phyloP scores from a whole-genome alignment of 2,888 invertebrate species.

The Galerucella pusilla region DNA sequence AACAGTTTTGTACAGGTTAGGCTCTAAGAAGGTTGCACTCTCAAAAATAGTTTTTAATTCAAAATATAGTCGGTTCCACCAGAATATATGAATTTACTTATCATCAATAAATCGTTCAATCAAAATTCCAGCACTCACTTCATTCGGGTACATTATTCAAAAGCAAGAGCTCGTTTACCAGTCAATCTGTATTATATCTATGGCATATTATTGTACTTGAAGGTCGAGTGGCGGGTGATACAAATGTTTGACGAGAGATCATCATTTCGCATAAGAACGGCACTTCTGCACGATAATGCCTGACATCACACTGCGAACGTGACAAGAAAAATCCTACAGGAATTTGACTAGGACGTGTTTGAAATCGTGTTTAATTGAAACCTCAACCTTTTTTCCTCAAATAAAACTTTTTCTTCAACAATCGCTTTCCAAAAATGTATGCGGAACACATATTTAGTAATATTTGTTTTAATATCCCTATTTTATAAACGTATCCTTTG shows the following conservation, averaged over 20 bases:
- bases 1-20: slow-evolving; percentile 15
- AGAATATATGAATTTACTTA: not conserved
- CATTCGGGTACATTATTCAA: slow-evolving; percentile 15
- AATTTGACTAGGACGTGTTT: no score
- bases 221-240: not conserved
- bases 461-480: not conserved
- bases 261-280: no score
- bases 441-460: not conserved
- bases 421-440: no score
- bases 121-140: slow-evolving; percentile 23
- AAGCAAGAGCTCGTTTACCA: slow-evolving; percentile 2
- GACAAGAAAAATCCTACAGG: no score
- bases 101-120: slow-evolving; percentile 13
- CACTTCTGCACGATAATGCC: no score
- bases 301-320: no score
- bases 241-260: no score
- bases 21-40: not conserved
- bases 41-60: not conserved
- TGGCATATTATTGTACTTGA: not conserved
- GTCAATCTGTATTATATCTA: slow-evolving; percentile 17
- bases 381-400: no score
- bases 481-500: not conserved
- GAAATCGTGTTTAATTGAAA: no score
- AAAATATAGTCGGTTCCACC: not conserved
- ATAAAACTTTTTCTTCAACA: no score